These are phyloP conservation scores for Coelopa pilipes DNA, from an alignment of 2,888 invertebrate species.

Conservation along the genomic window DNA sequence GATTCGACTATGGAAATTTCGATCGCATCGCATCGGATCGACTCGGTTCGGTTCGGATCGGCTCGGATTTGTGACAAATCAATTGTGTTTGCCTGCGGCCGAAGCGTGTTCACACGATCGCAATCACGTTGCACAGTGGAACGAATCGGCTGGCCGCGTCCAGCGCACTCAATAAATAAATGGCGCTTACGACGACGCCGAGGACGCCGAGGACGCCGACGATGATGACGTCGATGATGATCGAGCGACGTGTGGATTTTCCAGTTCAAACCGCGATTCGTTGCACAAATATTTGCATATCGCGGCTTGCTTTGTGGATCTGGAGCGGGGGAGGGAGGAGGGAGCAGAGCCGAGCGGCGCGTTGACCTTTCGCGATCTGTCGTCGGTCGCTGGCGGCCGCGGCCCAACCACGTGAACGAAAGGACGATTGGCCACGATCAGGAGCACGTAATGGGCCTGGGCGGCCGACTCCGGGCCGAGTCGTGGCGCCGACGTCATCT, in stretches of 20 bases:
- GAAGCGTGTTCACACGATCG: constrained; percentile 46
- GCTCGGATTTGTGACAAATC: constrained; percentile 59
- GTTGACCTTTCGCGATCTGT: too few relatives aligned
- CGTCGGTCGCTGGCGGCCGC: too few relatives aligned
- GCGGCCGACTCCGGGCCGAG: too few relatives aligned
- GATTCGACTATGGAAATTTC: constrained; percentile 43
- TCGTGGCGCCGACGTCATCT: too few relatives aligned
- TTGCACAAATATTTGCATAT: constrained; percentile 33
- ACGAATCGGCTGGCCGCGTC: constrained; percentile 16
- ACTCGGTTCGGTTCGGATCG: neutral
- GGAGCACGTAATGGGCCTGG: too few relatives aligned
- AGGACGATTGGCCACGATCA: too few relatives aligned
- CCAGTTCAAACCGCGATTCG: constrained; percentile 20
- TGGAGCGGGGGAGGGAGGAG: neutral
- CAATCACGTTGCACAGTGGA: constrained; percentile 40
- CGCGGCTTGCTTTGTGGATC: neutral
- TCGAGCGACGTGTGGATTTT: constrained; percentile 9
- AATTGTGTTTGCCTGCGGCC: constrained; percentile 55
- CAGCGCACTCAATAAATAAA: constrained; percentile 19
- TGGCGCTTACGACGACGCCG: neutral
- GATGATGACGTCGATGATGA: too few relatives aligned
- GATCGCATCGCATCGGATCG: constrained; percentile 40
- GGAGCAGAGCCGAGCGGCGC: too few relatives aligned
- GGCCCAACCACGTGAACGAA: too few relatives aligned
- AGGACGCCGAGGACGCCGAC: too few relatives aligned